Percentiles rank a stretch among this genome's conserved stretches.
Conservation (phyloP, 2,113 vertebrate species). For the Aleadryas rufinucha region DNA sequence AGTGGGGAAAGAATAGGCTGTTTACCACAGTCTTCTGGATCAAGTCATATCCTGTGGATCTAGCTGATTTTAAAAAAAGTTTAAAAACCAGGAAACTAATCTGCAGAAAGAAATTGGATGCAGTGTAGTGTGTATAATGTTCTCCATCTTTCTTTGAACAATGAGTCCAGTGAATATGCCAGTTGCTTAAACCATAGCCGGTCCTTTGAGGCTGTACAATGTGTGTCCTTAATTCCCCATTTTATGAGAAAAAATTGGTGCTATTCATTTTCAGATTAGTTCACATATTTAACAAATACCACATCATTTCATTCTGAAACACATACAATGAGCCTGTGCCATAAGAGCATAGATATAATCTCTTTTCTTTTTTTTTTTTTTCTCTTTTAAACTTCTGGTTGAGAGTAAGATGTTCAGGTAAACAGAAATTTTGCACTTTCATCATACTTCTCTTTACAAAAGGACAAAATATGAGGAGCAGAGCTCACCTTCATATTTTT, state of each 20-base stretch:
- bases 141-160: background rate
- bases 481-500: background rate
- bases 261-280: background rate
- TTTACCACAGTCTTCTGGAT: background rate
- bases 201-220: background rate
- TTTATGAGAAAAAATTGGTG: background rate
- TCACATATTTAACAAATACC: background rate
- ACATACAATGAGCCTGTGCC: background rate
- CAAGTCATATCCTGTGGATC: background rate
- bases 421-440: background rate
- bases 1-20: background rate
- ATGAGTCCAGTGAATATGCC: background rate
- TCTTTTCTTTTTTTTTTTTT: too few species aligned
- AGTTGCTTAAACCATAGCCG: background rate
- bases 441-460: background rate
- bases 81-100: background rate
- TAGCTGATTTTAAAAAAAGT: background rate
- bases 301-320: background rate
- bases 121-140: background rate
- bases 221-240: background rate
- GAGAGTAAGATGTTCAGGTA: background rate
- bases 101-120: background rate
- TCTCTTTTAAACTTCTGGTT: background rate
- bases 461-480: background rate
- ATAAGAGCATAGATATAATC: background rate